Conservation (phyloP, 2,113 vertebrate genomes). For the Poeciliopsis occidentalis region DNA sequence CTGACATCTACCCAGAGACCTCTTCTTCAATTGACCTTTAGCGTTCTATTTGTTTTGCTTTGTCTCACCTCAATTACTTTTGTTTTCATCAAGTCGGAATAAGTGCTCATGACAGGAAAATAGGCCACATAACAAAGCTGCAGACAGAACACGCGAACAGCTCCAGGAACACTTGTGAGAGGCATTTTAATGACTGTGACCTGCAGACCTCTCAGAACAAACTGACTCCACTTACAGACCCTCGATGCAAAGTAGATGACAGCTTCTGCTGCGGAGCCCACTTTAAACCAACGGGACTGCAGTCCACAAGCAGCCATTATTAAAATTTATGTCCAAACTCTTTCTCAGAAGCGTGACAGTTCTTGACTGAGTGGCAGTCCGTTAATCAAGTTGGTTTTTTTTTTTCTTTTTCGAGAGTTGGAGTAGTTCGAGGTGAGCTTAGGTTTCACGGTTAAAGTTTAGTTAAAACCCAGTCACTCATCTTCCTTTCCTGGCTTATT, state of each 20-base stretch:
- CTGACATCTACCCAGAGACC: not conserved
- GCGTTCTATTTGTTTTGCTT: slow-evolving; percentile 3
- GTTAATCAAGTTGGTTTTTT: slow-evolving; percentile 8
- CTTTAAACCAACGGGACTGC: not conserved
- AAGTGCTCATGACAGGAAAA: slow-evolving; percentile 5
- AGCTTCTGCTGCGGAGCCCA: not conserved
- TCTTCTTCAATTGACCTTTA: slow-evolving; percentile 20
- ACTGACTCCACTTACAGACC: slow-evolving; percentile 5
- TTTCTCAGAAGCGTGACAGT: slow-evolving; percentile 27
- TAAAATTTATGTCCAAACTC: not conserved
- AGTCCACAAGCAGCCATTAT: slow-evolving; percentile 13
- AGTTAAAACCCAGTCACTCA: not conserved
- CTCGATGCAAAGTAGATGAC: slow-evolving; percentile 16
- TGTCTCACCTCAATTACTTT: not conserved
- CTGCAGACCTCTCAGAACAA: slow-evolving; percentile 17
- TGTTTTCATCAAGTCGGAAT: slow-evolving; percentile 1
- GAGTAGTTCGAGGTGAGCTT: not conserved
- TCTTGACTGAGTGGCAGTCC: slow-evolving; percentile 15
- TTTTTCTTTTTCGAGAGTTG: not conserved
- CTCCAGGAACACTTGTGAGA: not conserved
- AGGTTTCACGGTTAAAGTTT: slow-evolving; percentile 11
- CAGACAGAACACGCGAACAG: slow-evolving; percentile 8
- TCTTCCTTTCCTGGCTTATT: slow-evolving; percentile 15
- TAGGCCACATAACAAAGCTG: not conserved
- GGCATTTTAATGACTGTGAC: slow-evolving; percentile 47